Base-by-base conservation (phyloP, 2,797 vertebrate genomes). In the Aplochiton taeniatus region DNA sequence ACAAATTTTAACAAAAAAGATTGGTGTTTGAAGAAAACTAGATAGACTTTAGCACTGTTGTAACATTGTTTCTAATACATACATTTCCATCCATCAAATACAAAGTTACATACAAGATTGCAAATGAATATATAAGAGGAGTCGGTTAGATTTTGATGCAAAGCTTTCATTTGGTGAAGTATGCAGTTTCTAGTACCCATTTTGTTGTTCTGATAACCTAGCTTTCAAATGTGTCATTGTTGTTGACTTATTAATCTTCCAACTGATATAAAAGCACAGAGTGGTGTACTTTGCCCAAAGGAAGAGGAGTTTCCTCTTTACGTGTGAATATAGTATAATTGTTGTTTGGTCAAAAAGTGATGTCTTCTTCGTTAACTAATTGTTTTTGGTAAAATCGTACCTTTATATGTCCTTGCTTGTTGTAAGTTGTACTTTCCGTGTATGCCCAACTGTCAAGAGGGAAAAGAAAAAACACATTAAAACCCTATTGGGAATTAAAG, bases 381-480 rank as follows among this genome's bases (percentile, higher is more conserved):
- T 59, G 57, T 64, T 57, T 68, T 67, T 60, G 44, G 49, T 75
- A 48, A 56, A 43, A 61, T 61, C 62, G 55, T 73, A 55, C 62
- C 47, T 71, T 75, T 75, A 72, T 74, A 65, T 84, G 83, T 88
- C 71, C 80, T 78, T 84, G 50, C n/a, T 82, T 87, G 85, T 86
- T 87, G 79, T 87, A 73, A 78, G 51, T 64, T 90, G 86, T 89
- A 81, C 76, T 84, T 87, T 85, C 73, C 81, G 61, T 87, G 80
- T 88, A 57, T 71, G 61, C 70, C 79, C 76, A 53, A 60, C 55
- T 62, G 69, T 80, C 67, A 71, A 63, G 55, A 73, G 61, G 66
- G 63, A 65, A 66, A 58, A 55, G 59, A 70, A 74, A 77, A 65
- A 75, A 74, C 44, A 63, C 51, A 71, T 79, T 90, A 87, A 74